Conservation (phyloP, 2,888 invertebrate genomes). For the Ceriagrion tenellum region DNA sequence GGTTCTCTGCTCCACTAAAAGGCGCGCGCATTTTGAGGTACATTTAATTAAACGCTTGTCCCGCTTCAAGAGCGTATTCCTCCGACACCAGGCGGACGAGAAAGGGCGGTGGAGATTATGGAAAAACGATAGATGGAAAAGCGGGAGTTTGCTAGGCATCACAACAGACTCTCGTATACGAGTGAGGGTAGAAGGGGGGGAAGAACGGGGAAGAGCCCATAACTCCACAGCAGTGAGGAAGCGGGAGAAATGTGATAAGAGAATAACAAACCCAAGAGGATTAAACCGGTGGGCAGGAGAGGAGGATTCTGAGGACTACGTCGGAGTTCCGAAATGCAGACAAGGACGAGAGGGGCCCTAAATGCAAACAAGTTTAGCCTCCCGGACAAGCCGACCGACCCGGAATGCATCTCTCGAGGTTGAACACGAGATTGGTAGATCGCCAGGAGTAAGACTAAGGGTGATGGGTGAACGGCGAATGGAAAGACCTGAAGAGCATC, state of each 20-base stretch:
- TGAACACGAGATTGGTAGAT: background rate
- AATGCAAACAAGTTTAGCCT: constrained; percentile 10
- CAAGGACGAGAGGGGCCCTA: background rate
- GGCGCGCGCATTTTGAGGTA: background rate
- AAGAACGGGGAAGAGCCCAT: no score
- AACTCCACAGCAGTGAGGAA: background rate
- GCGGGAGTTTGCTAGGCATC: background rate
- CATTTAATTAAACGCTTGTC: constrained; percentile 29
- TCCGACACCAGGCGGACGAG: background rate
- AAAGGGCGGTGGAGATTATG: background rate
- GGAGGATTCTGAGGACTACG: background rate
- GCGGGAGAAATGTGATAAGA: background rate
- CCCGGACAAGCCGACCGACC: background rate
- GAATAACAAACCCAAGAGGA: background rate
- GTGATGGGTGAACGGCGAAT: background rate
- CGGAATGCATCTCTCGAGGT: background rate
- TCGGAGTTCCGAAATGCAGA: constrained; percentile 4
- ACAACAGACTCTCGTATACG: background rate
- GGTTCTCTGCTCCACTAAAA: background rate
- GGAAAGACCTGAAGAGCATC: background rate
- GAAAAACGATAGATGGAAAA: constrained; percentile 19
- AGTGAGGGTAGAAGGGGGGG: no score
- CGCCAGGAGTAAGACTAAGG: background rate
- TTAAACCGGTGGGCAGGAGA: background rate
- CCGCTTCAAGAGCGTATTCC: background rate